Evolutionary conservation across 1,140 invertebrate species (phyloP).

Genomic region (Cydia pomonella): DNA sequence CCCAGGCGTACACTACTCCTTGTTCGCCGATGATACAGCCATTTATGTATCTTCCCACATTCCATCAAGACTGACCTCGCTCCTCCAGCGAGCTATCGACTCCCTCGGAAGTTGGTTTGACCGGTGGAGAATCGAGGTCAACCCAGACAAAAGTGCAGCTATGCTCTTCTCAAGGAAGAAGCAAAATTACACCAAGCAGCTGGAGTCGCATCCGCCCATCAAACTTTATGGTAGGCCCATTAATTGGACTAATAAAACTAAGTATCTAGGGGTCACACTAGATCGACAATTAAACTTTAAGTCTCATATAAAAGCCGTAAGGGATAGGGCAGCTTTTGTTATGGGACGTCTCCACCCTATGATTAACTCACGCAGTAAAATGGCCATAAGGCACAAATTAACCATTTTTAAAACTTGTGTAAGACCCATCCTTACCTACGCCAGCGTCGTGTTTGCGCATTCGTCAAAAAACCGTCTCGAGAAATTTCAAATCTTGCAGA

Average conservation of each 20-base stretch:
- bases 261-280: conserved; percentile 40
- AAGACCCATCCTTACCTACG: conserved; percentile 41
- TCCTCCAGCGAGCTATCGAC: conserved; percentile 40
- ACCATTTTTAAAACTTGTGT: conserved; percentile 42
- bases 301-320: conserved; percentile 28
- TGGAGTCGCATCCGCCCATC: not conserved
- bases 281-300: conserved; percentile 36
- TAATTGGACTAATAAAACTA: conserved; percentile 34
- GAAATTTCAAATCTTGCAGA: conserved; percentile 47
- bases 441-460: conserved; percentile 40
- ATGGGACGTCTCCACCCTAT: conserved; percentile 36
- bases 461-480: conserved; percentile 34
- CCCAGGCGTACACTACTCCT: conserved; percentile 32
- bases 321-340: not conserved
- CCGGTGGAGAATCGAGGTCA: conserved; percentile 49
- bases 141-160: conserved; percentile 43
- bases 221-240: conserved; percentile 6
- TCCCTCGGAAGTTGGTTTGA: conserved; percentile 39
- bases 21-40: conserved; percentile 50
- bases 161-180: conserved; percentile 1
- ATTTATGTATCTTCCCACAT: conserved; percentile 33
- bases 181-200: too few species aligned
- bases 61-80: conserved; percentile 16
- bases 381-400: conserved; percentile 46
- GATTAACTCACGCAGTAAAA: conserved; percentile 36